These are phyloP conservation scores for Hirudo medicinalis DNA, from an alignment of 1,140 invertebrate species.

Conservation along the genomic window DNA sequence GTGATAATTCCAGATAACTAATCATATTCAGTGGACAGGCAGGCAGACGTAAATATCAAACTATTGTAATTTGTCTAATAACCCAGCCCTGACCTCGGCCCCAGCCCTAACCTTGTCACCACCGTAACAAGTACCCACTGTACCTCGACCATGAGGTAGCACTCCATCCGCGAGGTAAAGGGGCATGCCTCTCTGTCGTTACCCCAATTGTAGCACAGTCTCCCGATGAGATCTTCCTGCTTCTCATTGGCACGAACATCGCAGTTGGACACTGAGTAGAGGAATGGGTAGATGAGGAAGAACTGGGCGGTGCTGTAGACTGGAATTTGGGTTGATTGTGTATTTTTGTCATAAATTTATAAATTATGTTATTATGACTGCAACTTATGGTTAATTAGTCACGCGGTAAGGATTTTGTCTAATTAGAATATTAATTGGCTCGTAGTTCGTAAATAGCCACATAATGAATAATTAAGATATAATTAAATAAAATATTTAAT, in stretches of 20 bases:
- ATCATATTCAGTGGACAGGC: too few species aligned
- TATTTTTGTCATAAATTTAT: neutral
- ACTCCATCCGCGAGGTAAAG: neutral
- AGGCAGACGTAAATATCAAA: too few species aligned
- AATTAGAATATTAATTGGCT: too few species aligned
- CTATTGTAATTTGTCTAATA: too few species aligned
- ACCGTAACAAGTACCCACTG: neutral
- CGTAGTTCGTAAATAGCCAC: too few species aligned
- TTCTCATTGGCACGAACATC: neutral
- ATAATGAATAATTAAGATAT: too few species aligned
- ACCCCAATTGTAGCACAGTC: neutral
- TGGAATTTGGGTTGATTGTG: neutral
- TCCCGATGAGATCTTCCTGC: neutral
- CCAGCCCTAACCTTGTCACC: too few species aligned
- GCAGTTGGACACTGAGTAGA: neutral
- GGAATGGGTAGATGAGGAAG: slow-evolving; percentile 2
- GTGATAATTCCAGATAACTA: too few species aligned
- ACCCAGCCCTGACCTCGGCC: too few species aligned
- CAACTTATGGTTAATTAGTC: neutral
- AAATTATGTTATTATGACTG: neutral
- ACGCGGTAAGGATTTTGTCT: neutral
- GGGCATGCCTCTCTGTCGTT: neutral
- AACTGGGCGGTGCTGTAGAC: slow-evolving; percentile 6
- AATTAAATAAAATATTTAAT: too few species aligned
- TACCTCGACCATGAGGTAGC: neutral